Base-by-base conservation (phyloP, 2,113 vertebrate genomes). In the Oplegnathus fasciatus region DNA sequence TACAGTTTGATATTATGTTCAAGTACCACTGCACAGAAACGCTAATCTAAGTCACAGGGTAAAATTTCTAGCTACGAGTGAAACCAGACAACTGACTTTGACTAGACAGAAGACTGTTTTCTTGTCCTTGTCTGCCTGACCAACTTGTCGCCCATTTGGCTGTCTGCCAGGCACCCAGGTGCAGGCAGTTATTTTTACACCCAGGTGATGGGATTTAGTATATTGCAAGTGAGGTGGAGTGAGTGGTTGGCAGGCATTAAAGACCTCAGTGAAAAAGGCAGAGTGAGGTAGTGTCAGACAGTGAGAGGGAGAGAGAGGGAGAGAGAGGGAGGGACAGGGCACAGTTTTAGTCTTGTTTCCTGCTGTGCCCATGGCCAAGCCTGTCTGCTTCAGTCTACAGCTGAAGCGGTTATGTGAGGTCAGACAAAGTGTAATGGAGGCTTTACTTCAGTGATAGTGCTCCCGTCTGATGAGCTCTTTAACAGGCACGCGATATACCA, bases 131-230 rank as follows among this genome's bases (percentile, higher is more conserved):
- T 75, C 54, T 84, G 76, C 6, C 44, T 46, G 58, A 66, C 44
- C 64, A n/a, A 80, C 80, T 55, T 40, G 42, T 80, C 62, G 60
- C 67, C 46, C 62, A 24, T 68, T 78, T 82, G 80, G 82, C 46
- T 13, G 10, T 10, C 20, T 77, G 74, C 70, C 61, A 8, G 28
- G 24, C 74, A 73, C 65, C 42, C 40, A 40, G n/a, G 66, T 75
- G 80, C 48, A 58, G 30, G 26, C 20, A 28, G 87, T 80, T 94
- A 92, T 95, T 93, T 94, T 88, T 92, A 80, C 69, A 82, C 46
- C 9, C 61, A 44, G 64, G 70, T 90, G 88, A 95, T 92, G 87
- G 89, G 92, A 93, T 94, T 92, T 91, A 66, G 78, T 83, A 20
- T 58, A 83, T 60, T 88, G 66, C 70, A 48, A 66, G 78, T 67